Percentiles rank a stretch among this genome's conserved stretches.
These are phyloP conservation scores for Actinernus sp. DNA, from an alignment of 92 coral and sea anemone genomes.

Conservation along the genomic window DNA sequence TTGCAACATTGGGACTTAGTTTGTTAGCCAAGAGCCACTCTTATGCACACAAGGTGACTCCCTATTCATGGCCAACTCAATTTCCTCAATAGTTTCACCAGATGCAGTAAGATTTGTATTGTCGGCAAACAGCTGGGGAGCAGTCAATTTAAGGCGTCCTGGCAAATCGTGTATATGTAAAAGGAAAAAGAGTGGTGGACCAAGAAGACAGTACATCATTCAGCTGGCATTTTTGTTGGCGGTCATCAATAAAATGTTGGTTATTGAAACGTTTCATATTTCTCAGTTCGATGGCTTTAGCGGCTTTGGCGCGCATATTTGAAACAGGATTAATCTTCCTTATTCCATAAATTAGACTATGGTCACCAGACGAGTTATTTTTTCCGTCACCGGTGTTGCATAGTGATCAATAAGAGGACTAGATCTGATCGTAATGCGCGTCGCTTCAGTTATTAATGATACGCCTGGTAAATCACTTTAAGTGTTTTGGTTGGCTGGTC, in stretches of 20 bases:
- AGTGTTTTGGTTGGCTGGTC: constrained; percentile 1
- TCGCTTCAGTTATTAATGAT: constrained; percentile 7
- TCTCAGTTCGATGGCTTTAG: constrained; percentile 5
- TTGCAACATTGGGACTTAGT: constrained; percentile 15
- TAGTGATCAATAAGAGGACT: too few relatives aligned
- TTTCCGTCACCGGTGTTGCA: too few relatives aligned
- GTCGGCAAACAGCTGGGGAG: constrained; percentile 38
- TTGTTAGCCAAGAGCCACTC: constrained; percentile 11
- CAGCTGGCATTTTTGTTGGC: too few relatives aligned
- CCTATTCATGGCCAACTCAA: constrained; percentile 22
- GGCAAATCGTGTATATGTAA: constrained; percentile 11
- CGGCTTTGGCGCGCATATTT: too few relatives aligned
- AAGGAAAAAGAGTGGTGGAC: constrained; percentile 23
- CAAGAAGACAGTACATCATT: constrained; percentile 5
- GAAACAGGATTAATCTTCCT: too few relatives aligned
- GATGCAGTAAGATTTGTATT: too few relatives aligned
- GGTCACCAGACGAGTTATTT: too few relatives aligned
- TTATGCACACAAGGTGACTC: neutral
- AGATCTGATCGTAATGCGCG: constrained; percentile 9
- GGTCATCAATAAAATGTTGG: too few relatives aligned
- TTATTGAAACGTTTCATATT: too few relatives aligned
- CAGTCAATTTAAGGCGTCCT: neutral
- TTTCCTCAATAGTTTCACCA: neutral
- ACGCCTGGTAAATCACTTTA: neutral
- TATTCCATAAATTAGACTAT: too few relatives aligned